Base-by-base conservation (phyloP, 2,888 invertebrate genomes). In the Hyles lineata region DNA sequence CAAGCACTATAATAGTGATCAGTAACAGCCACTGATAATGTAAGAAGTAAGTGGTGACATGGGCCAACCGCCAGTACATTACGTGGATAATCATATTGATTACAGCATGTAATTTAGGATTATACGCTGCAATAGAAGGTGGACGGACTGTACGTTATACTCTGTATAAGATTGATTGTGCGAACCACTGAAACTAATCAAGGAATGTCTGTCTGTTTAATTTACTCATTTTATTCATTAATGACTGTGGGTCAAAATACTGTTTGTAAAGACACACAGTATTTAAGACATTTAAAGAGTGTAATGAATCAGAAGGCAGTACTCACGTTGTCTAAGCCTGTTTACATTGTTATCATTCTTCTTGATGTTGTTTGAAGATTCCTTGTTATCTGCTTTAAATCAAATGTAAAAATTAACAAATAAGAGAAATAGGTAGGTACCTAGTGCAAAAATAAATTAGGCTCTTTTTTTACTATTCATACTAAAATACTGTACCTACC, bases 1-100 rank as follows among this genome's bases (percentile, higher is more conserved):
- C 88, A 85, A 90, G 86, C 86, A 86, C 88, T 83, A 88, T 88
- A 86, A 90, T 80, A 84, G 87, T 81, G 80, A 86, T 80, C 82
- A 85, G 75, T 32, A 62, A 78, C 82, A 77, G 79, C 79, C 81
- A 82, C 86, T 87, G 76, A 81, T 83, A 72, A 76, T 75, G 74
- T 79, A 80, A 84, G 74, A 88, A 70, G 74, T 77, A 82, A 59
- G 84, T 78, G 21, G 80, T 80, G 76, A 88, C 76, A 78, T 85
- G 83, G 72, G 82, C 83, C 73, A 87, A 74, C 76, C 87, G 85
- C 90, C 90, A 91, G 75, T 86, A 76, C 72, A 90, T 79, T 76
- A 90, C 73, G 76, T 90, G 85, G 75, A 86, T 77, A 72, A 91
- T 80, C 70, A 87, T 72, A 79, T 84, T 87, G 73, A 79, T 81